These are phyloP conservation scores for Yponomeuta cagnagella DNA, from an alignment of 2,888 invertebrate genomes.

Conservation along the genomic window DNA sequence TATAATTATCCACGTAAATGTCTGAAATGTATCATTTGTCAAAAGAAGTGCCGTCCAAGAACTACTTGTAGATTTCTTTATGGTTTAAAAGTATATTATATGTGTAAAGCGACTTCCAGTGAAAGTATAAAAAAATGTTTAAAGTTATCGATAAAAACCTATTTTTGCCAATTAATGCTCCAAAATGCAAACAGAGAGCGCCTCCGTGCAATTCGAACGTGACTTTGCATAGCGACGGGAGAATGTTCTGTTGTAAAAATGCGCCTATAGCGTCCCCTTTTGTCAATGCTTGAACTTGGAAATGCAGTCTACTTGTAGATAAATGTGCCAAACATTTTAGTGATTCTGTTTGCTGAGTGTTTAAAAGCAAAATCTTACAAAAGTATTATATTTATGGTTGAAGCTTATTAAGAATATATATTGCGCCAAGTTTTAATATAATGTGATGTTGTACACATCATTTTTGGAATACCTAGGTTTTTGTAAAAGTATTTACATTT, in stretches of 20 bases:
- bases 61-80: no score
- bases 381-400: no score
- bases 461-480: background rate
- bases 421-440: background rate
- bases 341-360: background rate
- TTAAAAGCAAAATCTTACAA: no score
- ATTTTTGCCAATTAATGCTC: background rate
- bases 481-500: background rate
- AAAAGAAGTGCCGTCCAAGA: no score
- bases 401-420: no score
- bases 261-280: constrained; percentile 44
- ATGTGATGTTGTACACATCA: background rate
- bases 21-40: no score
- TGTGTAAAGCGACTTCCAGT: no score
- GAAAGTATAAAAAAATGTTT: background rate
- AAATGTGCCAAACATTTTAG: background rate
- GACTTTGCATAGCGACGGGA: constrained; percentile 53
- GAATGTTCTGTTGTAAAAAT: constrained; percentile 59
- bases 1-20: no score
- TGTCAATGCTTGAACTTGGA: background rate
- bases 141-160: background rate
- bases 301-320: background rate
- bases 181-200: background rate
- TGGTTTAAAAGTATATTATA: no score
- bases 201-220: background rate